Evolutionary conservation across 2,888 invertebrate species (phyloP), one percentile per base, ranked within the genome.

Genomic region (Eledone cirrhosa): DNA sequence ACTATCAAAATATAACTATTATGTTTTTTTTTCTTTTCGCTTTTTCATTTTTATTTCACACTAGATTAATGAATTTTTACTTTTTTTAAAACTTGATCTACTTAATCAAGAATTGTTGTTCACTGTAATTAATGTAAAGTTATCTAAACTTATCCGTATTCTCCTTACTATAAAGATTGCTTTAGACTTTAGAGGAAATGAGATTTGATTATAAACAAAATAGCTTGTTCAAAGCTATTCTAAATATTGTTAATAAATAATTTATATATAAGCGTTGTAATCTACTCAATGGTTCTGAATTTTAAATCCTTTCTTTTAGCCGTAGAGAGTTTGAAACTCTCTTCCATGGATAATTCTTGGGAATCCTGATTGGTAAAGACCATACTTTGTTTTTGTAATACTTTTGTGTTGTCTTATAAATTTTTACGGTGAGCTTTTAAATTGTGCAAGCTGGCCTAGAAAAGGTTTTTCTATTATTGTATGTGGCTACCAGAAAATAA

Each of bases 361-460:
- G 72, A 72, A 41, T 41, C 33, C 31, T 41, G 41, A 72, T 72
- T 72, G 72, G 72, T 72, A 72, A 72, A 72, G 41, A 72, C 33
- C 72, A 41, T 41, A 41, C 41, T 72, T 72, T 72, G 33, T 41
- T 67, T 31, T 67, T 67, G 11, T 41, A 41, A 41, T 41, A 41
- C 41, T 72, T 72, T 72, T 72, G 72, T 72, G 72, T 72, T 72
- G 72, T 72, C 72, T 72, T 72, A 41, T 41, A 72, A 72, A 33
- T 72, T n/a, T 67, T 72, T 72, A 72, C 31, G 41, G 31, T 33
- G 72, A 72, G 72, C 72, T 72, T 72, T 72, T 72, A 72, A 72
- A 27, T 41, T 4, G 63, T 33, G 72, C 72, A 33, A 72, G n/a
- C 41, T 72, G 72, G 41, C 72, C 72, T 41, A 41, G 41, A 72